These are phyloP conservation scores for Protobothrops flavoviridis DNA, from an alignment of 2,113 vertebrate species.

Conservation along the genomic window DNA sequence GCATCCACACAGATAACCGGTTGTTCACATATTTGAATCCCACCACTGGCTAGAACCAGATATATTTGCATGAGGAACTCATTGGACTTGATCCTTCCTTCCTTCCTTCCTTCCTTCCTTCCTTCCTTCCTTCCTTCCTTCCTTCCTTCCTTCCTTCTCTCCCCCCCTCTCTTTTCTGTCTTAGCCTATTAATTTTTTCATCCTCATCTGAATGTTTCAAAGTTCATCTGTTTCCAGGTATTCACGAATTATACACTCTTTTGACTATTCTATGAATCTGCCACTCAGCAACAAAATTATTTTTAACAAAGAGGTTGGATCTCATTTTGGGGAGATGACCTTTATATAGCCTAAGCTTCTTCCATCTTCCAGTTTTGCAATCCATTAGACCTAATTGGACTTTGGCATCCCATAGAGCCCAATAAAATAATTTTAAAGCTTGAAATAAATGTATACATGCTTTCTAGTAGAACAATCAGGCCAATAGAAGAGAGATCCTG, in stretches of 20 bases:
- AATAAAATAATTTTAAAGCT: background rate
- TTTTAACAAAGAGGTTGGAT: background rate
- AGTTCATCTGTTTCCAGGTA: background rate
- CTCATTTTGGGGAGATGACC: background rate
- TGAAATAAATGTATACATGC: background rate
- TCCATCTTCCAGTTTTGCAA: background rate
- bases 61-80: background rate
- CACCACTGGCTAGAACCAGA: background rate
- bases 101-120: background rate
- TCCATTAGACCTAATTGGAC: background rate
- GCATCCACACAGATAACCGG: no score
- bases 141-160: no score
- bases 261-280: background rate
- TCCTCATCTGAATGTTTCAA: background rate
- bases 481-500: background rate
- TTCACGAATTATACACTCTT: background rate
- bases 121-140: no score
- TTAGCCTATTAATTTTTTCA: background rate
- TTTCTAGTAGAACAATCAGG: background rate
- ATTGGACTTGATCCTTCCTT: background rate
- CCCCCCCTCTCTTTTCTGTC: background rate
- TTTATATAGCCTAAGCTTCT: background rate
- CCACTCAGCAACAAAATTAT: background rate
- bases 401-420: background rate
- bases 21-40: no score